Conservation (phyloP, 2,888 invertebrate genomes). For the Ptychoptera contaminata region DNA sequence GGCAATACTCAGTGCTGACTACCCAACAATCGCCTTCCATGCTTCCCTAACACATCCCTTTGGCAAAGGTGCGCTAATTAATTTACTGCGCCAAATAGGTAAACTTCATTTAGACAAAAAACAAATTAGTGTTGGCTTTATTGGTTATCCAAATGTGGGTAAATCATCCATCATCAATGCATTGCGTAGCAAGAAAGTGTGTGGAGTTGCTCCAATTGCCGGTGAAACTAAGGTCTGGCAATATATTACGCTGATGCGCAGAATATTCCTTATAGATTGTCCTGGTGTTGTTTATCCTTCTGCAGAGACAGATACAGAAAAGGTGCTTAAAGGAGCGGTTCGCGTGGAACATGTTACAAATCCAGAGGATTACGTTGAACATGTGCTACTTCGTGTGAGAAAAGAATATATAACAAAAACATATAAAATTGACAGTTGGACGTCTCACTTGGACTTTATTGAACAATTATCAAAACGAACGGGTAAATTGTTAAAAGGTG, state of each 20-base stretch:
- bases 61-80: slow-evolving; percentile 92
- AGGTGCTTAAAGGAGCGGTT: slow-evolving; percentile 94
- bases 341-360: slow-evolving; percentile 85
- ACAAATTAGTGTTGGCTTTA: slow-evolving; percentile 97
- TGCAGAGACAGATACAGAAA: slow-evolving; percentile 86
- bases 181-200: slow-evolving; percentile 88
- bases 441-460: slow-evolving; percentile 69
- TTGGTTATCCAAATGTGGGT: slow-evolving; percentile 98
- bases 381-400: slow-evolving; percentile 74
- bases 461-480: slow-evolving; percentile 73
- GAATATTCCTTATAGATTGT: slow-evolving; percentile 95
- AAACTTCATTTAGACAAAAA: slow-evolving; percentile 93
- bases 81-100: slow-evolving; percentile 85
- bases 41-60: slow-evolving; percentile 98
- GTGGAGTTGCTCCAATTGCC: slow-evolving; percentile 96
- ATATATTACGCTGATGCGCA: slow-evolving; percentile 93
- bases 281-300: slow-evolving; percentile 97
- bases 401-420: slow-evolving; percentile 80
- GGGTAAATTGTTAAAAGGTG: slow-evolving; percentile 88
- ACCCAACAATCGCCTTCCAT: slow-evolving; percentile 96
- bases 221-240: slow-evolving; percentile 99
- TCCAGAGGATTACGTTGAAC: slow-evolving; percentile 87
- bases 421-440: slow-evolving; percentile 75
- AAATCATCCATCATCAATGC: slow-evolving; percentile 98
- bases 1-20: slow-evolving; percentile 79